A percentile compares a stretch with the other conserved stretches of the same genome.
phyloP scores from a whole-genome alignment of 2,888 invertebrate genomes.

The Nycteola revayana region DNA sequence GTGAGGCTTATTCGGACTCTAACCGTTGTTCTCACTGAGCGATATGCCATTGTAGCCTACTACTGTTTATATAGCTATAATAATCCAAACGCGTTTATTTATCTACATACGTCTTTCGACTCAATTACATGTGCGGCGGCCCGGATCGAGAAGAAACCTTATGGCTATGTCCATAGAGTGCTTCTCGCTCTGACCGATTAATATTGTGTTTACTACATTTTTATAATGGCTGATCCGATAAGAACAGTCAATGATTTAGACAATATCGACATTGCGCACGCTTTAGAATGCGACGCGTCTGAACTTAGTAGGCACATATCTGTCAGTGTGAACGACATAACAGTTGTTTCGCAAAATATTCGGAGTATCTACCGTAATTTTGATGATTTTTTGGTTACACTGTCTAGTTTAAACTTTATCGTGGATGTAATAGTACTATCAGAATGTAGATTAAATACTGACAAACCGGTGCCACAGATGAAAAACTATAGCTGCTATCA shows the following conservation, averaged over 20 bases:
- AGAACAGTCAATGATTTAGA: background rate
- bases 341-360: background rate
- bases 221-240: background rate
- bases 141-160: background rate
- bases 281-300: background rate
- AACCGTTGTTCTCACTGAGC: background rate
- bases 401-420: background rate
- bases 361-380: background rate
- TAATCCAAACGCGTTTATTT: background rate
- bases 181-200: background rate
- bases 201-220: background rate
- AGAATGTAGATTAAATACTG: background rate
- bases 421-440: background rate
- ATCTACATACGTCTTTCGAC: background rate
- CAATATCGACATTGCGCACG: background rate
- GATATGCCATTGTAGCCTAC: background rate
- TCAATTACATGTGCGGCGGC: background rate
- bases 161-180: background rate
- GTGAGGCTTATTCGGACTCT: background rate
- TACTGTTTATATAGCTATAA: background rate
- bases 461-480: background rate
- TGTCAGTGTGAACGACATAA: background rate
- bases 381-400: background rate
- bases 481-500: too few relatives aligned
- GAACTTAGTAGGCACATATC: background rate